phyloP scores from a whole-genome alignment of 2,888 invertebrate species.

The Micoletzkya japonica region DNA sequence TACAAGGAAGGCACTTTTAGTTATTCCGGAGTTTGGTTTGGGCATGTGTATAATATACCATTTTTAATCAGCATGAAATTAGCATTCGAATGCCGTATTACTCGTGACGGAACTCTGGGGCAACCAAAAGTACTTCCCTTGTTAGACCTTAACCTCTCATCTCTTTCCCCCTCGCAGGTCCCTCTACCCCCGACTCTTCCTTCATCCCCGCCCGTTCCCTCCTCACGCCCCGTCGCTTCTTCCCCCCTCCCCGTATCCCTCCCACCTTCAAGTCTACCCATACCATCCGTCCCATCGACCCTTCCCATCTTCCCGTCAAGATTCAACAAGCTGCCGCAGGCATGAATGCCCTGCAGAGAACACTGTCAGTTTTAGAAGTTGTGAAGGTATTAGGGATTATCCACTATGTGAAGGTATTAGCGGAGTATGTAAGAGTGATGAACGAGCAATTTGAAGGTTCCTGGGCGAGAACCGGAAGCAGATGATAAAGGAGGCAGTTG shows the following conservation, averaged over 20 bases:
- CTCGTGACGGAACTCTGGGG: no score
- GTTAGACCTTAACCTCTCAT: no score
- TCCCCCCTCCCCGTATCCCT: slow-evolving; percentile 36
- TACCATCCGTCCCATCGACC: slow-evolving; percentile 37
- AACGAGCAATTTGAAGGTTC: slow-evolving; percentile 42
- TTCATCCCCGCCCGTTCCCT: slow-evolving; percentile 38
- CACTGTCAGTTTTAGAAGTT: slow-evolving; percentile 30
- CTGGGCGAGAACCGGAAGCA: slow-evolving; percentile 54
- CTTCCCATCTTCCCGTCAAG: slow-evolving; percentile 34
- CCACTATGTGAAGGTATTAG: not conserved
- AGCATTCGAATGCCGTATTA: no score
- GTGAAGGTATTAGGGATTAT: not conserved
- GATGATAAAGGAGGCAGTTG: slow-evolving; percentile 1
- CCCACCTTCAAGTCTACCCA: slow-evolving; percentile 17
- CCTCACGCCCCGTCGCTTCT: slow-evolving; percentile 35
- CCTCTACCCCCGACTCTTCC: slow-evolving; percentile 37
- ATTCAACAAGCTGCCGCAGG: slow-evolving; percentile 36
- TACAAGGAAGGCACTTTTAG: no score
- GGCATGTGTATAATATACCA: no score
- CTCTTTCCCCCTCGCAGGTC: no score
- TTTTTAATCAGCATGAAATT: no score
- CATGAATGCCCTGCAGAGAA: slow-evolving; percentile 40
- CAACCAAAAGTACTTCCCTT: no score
- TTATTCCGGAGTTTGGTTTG: no score
- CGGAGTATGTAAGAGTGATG: not conserved